A percentile compares a stretch with the other conserved stretches of the same genome.
These are phyloP conservation scores for Aselliscus stoliczkanus DNA, from an alignment of 2,797 vertebrate genomes.

Conservation along the genomic window DNA sequence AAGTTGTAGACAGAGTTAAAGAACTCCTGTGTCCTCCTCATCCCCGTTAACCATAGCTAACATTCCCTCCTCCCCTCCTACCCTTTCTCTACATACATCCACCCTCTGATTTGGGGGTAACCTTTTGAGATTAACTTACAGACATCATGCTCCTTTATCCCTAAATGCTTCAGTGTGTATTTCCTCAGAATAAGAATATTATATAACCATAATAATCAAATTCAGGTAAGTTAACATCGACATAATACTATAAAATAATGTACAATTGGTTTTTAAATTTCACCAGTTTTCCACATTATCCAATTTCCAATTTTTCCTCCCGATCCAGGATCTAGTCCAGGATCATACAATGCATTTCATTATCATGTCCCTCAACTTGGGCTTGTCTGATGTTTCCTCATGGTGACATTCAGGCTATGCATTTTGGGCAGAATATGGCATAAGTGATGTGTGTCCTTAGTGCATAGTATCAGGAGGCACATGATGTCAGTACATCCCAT, in stretches of 20 bases:
- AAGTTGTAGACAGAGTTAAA: background rate
- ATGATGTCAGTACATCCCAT: background rate
- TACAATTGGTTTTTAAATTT: background rate
- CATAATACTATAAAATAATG: background rate
- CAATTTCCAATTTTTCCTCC: background rate
- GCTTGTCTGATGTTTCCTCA: background rate
- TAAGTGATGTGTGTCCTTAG: background rate
- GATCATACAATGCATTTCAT: background rate
- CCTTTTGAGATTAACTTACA: background rate
- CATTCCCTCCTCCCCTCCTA: background rate
- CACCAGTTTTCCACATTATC: background rate
- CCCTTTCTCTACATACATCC: background rate
- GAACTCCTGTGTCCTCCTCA: background rate
- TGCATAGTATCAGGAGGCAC: background rate
- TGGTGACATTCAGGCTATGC: background rate
- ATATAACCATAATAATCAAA: background rate
- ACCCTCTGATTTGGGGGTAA: background rate
- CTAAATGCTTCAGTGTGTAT: background rate
- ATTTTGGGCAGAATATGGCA: background rate
- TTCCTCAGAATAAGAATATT: constrained; percentile 6
- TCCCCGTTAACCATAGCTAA: background rate
- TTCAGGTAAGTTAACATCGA: background rate
- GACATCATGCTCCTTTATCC: background rate
- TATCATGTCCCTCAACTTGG: background rate
- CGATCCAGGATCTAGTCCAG: background rate